Evolutionary conservation across 1,140 invertebrate species (phyloP).

Genomic region (Drosophila funebris): DNA sequence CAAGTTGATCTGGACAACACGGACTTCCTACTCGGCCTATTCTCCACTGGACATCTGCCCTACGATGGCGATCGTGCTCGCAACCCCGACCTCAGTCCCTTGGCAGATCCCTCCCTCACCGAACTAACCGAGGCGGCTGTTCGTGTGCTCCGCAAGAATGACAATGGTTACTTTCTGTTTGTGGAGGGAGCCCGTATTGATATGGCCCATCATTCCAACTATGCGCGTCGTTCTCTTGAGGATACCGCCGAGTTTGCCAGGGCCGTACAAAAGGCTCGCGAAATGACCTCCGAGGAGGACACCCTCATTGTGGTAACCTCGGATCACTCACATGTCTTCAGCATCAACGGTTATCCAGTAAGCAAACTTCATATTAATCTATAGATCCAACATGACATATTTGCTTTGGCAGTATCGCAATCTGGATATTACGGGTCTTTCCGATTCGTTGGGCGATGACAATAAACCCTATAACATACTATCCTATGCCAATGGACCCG

Average conservation of each 20-base stretch:
- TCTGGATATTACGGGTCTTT: slow-evolving; percentile 86
- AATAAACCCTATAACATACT: slow-evolving; percentile 88
- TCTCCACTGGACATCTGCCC: slow-evolving; percentile 83
- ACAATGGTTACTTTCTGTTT: slow-evolving; percentile 93
- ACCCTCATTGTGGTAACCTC: slow-evolving; percentile 92
- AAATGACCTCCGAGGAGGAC: slow-evolving; percentile 88
- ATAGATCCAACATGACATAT: no score
- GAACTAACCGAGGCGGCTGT: slow-evolving; percentile 94
- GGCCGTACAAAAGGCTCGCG: slow-evolving; percentile 88
- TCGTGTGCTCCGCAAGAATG: slow-evolving; percentile 89
- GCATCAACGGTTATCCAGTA: slow-evolving; percentile 88
- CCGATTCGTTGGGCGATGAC: slow-evolving; percentile 76
- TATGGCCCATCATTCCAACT: slow-evolving; percentile 92
- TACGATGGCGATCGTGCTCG: slow-evolving; percentile 84
- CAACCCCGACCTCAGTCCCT: slow-evolving; percentile 83
- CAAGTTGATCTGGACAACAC: slow-evolving; percentile 86
- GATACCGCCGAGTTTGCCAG: slow-evolving; percentile 91
- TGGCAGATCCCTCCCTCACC: slow-evolving; percentile 88
- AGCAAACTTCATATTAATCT: no score
- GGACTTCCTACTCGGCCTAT: slow-evolving; percentile 90
- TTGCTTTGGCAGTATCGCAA: slow-evolving; percentile 83
- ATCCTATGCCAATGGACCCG: slow-evolving; percentile 90
- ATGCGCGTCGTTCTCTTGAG: slow-evolving; percentile 90
- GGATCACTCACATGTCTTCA: slow-evolving; percentile 93
- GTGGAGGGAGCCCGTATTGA: slow-evolving; percentile 95